A percentile compares a stretch with the other conserved stretches of the same genome.
Evolutionary conservation across 2,888 invertebrate genomes (phyloP).

Genomic region (Tenthredo mesomela): DNA sequence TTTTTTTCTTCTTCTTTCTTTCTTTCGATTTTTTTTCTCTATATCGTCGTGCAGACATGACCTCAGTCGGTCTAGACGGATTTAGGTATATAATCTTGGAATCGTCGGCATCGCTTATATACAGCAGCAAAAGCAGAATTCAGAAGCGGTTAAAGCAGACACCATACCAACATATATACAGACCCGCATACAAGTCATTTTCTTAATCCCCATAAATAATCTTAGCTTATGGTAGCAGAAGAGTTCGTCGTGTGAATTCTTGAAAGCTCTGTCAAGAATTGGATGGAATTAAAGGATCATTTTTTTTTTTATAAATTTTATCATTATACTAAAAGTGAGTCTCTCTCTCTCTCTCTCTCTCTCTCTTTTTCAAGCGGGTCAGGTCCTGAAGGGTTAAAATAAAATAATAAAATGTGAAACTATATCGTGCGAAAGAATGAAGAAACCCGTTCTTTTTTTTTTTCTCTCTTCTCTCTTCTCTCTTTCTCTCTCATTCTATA

Average conservation of each 20-base stretch:
- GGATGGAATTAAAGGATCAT: constrained; percentile 16
- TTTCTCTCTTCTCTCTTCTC: too few species aligned
- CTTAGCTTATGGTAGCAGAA: not conserved
- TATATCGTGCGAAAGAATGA: not conserved
- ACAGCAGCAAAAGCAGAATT: not conserved
- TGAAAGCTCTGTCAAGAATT: constrained; percentile 19
- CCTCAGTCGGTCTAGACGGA: constrained; percentile 33
- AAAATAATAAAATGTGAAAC: not conserved
- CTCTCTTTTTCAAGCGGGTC: not conserved
- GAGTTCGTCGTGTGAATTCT: constrained; percentile 6
- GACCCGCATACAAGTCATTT: constrained; percentile 38
- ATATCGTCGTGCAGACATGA: constrained; percentile 36
- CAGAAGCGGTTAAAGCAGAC: not conserved
- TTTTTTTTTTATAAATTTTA: not conserved
- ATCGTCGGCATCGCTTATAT: not conserved
- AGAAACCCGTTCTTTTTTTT: not conserved
- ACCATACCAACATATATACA: not conserved
- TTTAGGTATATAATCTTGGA: constrained; percentile 39
- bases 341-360: not conserved
- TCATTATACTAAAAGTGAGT: not conserved
- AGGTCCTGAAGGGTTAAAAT: not conserved
- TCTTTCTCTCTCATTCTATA: not conserved
- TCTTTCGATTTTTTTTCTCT: not conserved
- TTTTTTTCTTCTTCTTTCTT: not conserved
- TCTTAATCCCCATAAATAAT: constrained; percentile 36